A percentile compares a stretch with the other conserved stretches of the same genome.
phyloP scores from a whole-genome alignment of 2,113 vertebrate species.

The Montifringilla adamsi region DNA sequence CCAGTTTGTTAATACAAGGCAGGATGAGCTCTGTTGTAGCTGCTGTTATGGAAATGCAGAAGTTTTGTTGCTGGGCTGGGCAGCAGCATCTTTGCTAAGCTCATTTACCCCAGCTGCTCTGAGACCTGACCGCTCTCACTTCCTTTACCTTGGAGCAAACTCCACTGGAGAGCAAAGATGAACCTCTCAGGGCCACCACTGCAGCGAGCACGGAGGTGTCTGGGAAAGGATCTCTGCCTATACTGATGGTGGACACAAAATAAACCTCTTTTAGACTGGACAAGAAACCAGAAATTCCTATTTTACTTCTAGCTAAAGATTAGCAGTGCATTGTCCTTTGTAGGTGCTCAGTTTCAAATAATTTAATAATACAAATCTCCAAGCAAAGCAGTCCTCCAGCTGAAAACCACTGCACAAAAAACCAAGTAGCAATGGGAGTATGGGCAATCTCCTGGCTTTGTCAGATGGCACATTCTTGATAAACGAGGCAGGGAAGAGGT shows the following conservation, averaged over 20 bases:
- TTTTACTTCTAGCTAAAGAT: background rate
- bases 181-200: background rate
- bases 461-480: background rate
- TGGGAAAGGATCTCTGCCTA: background rate
- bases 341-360: background rate
- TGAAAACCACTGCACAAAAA: background rate
- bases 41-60: background rate
- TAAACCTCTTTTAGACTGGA: background rate
- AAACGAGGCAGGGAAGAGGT: background rate
- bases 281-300: background rate
- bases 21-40: background rate
- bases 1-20: background rate
- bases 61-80: background rate
- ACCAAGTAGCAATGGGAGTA: background rate
- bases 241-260: background rate
- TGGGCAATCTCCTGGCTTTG: background rate
- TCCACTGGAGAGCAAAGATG: background rate
- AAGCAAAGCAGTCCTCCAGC: background rate
- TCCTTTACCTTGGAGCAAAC: background rate
- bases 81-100: background rate
- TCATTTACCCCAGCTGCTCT: background rate
- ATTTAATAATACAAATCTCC: background rate
- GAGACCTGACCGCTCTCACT: background rate
- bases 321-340: background rate
- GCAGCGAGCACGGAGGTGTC: rapidly evolving